phyloP scores from a whole-genome alignment of 2,888 invertebrate species.

The Vesta saturnalis region DNA sequence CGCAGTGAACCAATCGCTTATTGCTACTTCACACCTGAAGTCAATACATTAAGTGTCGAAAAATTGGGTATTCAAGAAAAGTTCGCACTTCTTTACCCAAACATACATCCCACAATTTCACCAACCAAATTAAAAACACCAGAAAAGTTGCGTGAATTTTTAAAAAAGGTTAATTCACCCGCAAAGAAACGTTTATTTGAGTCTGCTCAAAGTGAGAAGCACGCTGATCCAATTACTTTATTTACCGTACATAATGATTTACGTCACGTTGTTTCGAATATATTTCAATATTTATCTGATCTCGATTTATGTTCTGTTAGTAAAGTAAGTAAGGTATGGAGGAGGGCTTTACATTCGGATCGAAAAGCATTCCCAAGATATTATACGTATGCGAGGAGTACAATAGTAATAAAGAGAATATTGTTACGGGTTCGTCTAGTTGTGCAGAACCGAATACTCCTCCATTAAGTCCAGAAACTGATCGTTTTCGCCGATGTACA shows the following conservation, averaged over 20 bases:
- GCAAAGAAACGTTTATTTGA: constrained; percentile 52
- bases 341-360: constrained; percentile 27
- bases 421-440: neutral
- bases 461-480: constrained; percentile 27
- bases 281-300: constrained; percentile 53
- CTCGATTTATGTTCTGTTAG: constrained; percentile 54
- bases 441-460: constrained; percentile 6
- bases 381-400: constrained; percentile 21
- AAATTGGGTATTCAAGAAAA: constrained; percentile 49
- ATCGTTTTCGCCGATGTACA: constrained; percentile 28
- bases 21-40: constrained; percentile 19
- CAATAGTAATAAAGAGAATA: constrained; percentile 46
- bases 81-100: constrained; percentile 56
- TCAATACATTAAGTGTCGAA: constrained; percentile 3
- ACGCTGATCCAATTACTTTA: constrained; percentile 29
- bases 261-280: constrained; percentile 49
- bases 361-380: constrained; percentile 25
- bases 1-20: constrained; percentile 21
- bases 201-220: neutral
- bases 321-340: constrained; percentile 49
- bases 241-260: constrained; percentile 40
- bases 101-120: constrained; percentile 40
- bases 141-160: constrained; percentile 44
- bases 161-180: constrained; percentile 45
- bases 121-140: constrained; percentile 41